A percentile compares a stretch with the other conserved stretches of the same genome.
Conservation (phyloP, 2,113 vertebrate genomes). For the Cynopterus brachyotis region DNA sequence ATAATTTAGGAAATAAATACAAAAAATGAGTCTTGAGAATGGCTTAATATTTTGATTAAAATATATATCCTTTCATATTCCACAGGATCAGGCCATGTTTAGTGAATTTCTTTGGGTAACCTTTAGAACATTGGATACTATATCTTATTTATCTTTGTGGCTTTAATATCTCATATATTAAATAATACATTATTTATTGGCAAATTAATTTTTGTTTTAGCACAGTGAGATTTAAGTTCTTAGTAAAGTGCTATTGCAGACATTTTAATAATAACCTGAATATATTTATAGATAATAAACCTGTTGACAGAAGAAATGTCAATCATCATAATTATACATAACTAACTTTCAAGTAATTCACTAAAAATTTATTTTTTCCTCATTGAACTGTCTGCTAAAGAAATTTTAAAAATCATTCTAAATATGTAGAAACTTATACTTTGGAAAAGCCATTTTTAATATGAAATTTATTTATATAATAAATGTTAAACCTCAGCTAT, state of each 20-base stretch:
- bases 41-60: conserved; percentile 18
- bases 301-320: background rate
- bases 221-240: background rate
- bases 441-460: background rate
- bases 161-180: background rate
- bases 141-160: background rate
- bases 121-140: background rate
- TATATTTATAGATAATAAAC: background rate
- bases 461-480: background rate
- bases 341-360: conserved; percentile 5
- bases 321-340: background rate
- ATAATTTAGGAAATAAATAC: background rate
- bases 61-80: background rate
- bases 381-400: background rate
- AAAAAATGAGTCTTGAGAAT: background rate
- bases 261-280: background rate
- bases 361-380: background rate
- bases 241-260: background rate
- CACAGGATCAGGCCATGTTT: background rate
- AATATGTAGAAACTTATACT: background rate
- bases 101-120: background rate
- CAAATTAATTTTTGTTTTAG: background rate
- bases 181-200: background rate
- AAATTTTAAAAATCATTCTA: background rate
- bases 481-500: background rate